Evolutionary conservation across 2,888 invertebrate species (phyloP).

Genomic region (Lithophane leautieri): DNA sequence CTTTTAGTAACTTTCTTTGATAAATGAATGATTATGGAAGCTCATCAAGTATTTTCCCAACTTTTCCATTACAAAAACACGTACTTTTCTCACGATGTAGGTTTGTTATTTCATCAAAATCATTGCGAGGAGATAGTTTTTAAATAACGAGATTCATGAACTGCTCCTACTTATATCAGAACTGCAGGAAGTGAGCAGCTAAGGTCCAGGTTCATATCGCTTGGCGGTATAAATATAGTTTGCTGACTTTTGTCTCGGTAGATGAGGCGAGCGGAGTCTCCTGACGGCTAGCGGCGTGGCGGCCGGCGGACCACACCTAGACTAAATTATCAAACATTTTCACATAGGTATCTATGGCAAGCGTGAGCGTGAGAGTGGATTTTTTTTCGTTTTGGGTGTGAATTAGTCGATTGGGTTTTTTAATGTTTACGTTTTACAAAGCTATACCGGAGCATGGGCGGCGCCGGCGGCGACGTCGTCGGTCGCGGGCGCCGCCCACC

Average conservation of each 20-base stretch:
- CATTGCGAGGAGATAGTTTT: conserved; percentile 8
- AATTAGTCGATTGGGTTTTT: conserved; percentile 91
- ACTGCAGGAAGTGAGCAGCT: conserved; percentile 49
- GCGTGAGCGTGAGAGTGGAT: conserved; percentile 91
- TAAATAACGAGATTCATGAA: conserved; percentile 15
- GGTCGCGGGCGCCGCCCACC: conserved; percentile 86
- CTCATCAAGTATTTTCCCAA: conserved; percentile 6
- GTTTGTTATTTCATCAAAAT: conserved; percentile 9
- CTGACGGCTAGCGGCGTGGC: conserved; percentile 86
- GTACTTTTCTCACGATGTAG: conserved; percentile 34
- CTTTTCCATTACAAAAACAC: conserved; percentile 49
- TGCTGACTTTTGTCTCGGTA: conserved; percentile 90
- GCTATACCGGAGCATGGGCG: conserved; percentile 88
- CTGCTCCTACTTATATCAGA: conserved; percentile 19
- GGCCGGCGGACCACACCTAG: conserved; percentile 88
- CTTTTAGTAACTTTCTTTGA: conserved; percentile 7
- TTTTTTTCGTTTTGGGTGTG: conserved; percentile 90
- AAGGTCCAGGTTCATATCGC: conserved; percentile 61
- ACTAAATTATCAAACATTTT: conserved; percentile 90
- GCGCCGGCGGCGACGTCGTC: conserved; percentile 78
- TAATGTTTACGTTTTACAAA: conserved; percentile 89
- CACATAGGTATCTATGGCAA: conserved; percentile 91
- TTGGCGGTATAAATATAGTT: conserved; percentile 68
- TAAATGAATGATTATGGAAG: conserved; percentile 7
- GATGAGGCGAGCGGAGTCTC: conserved; percentile 89